Evolutionary conservation across 2,113 vertebrate species (phyloP).

Genomic region (Chaetura pelagica): DNA sequence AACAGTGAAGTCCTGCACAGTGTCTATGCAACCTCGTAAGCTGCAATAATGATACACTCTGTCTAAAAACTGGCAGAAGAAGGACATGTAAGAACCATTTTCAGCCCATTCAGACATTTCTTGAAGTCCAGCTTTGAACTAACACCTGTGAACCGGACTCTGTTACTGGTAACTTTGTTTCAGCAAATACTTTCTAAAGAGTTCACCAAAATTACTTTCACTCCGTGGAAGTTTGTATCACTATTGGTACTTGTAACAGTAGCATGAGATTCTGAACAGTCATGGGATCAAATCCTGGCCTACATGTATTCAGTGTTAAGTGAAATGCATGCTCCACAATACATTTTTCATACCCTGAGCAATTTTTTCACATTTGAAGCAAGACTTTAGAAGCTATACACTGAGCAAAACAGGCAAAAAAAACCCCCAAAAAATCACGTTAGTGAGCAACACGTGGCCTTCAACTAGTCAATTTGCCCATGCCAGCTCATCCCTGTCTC

Average conservation of each 20-base stretch:
- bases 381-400: neutral
- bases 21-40: neutral
- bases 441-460: neutral
- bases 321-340: neutral
- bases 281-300: neutral
- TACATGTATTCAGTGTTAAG: neutral
- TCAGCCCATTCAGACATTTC: neutral
- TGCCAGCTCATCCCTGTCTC: conserved; percentile 34
- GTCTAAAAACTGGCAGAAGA: neutral
- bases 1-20: neutral
- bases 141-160: neutral
- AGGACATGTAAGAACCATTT: neutral
- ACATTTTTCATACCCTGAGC: neutral
- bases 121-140: neutral
- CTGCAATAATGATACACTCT: neutral
- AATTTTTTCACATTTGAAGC: neutral
- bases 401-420: neutral
- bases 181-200: neutral
- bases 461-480: neutral
- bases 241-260: neutral
- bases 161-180: neutral
- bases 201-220: neutral
- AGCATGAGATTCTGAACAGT: neutral
- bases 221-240: neutral
- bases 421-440: neutral